Conservation (phyloP, 2,888 invertebrate species). For the Teinopalpus imperialis region DNA sequence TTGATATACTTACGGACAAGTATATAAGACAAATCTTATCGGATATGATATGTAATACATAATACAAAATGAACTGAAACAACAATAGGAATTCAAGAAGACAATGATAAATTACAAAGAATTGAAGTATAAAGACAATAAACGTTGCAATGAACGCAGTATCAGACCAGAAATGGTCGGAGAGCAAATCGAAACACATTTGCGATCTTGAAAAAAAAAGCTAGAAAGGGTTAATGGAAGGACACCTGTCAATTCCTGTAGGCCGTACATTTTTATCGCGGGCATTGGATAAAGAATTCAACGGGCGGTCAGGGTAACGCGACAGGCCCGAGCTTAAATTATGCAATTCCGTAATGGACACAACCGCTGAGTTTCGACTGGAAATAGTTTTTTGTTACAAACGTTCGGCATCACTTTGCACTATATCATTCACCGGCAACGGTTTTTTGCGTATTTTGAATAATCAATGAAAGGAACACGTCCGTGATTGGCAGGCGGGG, state of each 20-base stretch:
- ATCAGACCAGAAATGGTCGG: no score
- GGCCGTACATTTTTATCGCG: constrained; percentile 52
- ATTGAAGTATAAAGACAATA: no score
- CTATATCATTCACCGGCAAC: constrained; percentile 22
- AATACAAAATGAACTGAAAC: no score
- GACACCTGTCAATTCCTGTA: constrained; percentile 68
- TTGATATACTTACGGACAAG: no score
- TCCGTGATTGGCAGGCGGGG: no score
- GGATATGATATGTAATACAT: no score
- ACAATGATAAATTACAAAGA: no score
- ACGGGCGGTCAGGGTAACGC: constrained; percentile 45
- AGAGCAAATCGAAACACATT: neutral
- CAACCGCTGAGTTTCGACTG: constrained; percentile 47
- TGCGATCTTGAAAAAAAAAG: constrained; percentile 12
- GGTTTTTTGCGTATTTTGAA: constrained; percentile 27
- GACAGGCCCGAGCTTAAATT: constrained; percentile 68
- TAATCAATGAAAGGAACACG: neutral
- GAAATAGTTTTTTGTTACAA: constrained; percentile 56
- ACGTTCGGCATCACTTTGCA: constrained; percentile 27
- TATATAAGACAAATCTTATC: no score
- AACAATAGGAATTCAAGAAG: no score
- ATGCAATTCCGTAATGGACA: constrained; percentile 77
- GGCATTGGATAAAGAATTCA: constrained; percentile 69
- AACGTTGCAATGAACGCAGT: no score
- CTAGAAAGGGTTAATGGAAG: constrained; percentile 49